Conservation (phyloP, 2,888 invertebrate species). For the Athripsodes cinereus region DNA sequence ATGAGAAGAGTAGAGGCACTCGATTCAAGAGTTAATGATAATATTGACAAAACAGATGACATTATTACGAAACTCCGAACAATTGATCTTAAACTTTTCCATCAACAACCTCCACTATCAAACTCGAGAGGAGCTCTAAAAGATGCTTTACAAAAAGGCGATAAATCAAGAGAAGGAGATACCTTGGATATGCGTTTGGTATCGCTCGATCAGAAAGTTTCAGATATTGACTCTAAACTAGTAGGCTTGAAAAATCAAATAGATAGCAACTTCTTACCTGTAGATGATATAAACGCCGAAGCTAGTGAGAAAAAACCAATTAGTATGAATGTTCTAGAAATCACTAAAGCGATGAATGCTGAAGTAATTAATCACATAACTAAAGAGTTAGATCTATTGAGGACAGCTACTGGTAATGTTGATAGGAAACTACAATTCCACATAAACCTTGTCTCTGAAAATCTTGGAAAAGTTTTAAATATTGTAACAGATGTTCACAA, state of each 20-base stretch:
- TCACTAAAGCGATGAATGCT: constrained; percentile 74
- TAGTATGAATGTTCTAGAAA: constrained; percentile 76
- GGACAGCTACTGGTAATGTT: constrained; percentile 69
- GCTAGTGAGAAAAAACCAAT: constrained; percentile 83
- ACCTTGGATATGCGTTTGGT: constrained; percentile 61
- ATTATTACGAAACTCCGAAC: constrained; percentile 72
- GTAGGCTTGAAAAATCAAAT: constrained; percentile 75
- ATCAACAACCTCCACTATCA: constrained; percentile 41
- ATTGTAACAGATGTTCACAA: constrained; percentile 79
- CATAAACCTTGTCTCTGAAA: constrained; percentile 76
- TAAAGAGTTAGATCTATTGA: constrained; percentile 73
- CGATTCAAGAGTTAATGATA: constrained; percentile 75
- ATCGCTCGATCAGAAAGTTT: constrained; percentile 75
- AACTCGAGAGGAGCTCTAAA: constrained; percentile 23
- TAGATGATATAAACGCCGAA: constrained; percentile 79
- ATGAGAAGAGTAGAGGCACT: constrained; percentile 80
- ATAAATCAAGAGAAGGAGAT: constrained; percentile 36
- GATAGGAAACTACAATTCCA: constrained; percentile 81
- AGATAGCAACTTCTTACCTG: constrained; percentile 73
- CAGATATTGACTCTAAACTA: constrained; percentile 73
- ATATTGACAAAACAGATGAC: constrained; percentile 78
- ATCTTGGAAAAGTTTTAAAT: constrained; percentile 68
- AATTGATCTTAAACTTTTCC: constrained; percentile 70
- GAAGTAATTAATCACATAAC: constrained; percentile 76
- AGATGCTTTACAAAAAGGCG: constrained; percentile 27